Evolutionary conservation across 2,888 invertebrate genomes (phyloP).

Genomic region (Eucera pruinosa): DNA sequence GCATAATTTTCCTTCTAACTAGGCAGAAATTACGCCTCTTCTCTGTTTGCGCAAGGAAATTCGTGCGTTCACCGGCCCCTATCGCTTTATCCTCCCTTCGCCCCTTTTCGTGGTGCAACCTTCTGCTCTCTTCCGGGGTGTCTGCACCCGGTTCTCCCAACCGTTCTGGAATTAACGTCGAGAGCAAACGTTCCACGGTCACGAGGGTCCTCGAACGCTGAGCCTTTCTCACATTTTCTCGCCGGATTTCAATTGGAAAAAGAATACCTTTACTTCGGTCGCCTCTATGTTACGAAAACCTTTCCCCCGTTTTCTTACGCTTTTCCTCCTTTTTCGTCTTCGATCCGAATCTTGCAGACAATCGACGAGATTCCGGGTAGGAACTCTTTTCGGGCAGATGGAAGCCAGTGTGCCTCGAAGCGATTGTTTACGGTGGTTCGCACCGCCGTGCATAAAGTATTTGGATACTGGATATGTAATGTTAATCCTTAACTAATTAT

Average conservation of each 20-base stretch:
- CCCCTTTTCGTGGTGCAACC: background rate
- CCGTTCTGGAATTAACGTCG: constrained; percentile 63
- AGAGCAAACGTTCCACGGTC: constrained; percentile 55
- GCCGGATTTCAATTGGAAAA: constrained; percentile 44
- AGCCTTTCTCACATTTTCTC: constrained; percentile 56
- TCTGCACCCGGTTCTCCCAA: constrained; percentile 21
- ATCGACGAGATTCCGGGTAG: constrained; percentile 3
- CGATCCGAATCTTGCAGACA: constrained; percentile 9
- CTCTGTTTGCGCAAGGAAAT: constrained; percentile 75
- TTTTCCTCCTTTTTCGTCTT: background rate
- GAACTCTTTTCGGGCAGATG: background rate
- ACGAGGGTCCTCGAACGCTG: constrained; percentile 53
- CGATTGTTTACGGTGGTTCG: too few relatives aligned
- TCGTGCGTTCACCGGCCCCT: constrained; percentile 50
- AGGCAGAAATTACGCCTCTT: constrained; percentile 76
- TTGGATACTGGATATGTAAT: too few relatives aligned
- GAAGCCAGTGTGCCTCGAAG: background rate
- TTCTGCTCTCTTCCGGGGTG: constrained; percentile 18
- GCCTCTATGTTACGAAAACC: constrained; percentile 27
- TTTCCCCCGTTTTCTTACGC: background rate
- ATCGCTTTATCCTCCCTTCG: constrained; percentile 17
- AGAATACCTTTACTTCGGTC: constrained; percentile 31
- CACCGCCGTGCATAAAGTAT: too few relatives aligned
- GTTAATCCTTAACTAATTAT: too few relatives aligned
- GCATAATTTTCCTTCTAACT: constrained; percentile 80